Evolutionary conservation across 2,888 invertebrate genomes (phyloP).

Genomic region (Nephrotoma guestfalica): DNA sequence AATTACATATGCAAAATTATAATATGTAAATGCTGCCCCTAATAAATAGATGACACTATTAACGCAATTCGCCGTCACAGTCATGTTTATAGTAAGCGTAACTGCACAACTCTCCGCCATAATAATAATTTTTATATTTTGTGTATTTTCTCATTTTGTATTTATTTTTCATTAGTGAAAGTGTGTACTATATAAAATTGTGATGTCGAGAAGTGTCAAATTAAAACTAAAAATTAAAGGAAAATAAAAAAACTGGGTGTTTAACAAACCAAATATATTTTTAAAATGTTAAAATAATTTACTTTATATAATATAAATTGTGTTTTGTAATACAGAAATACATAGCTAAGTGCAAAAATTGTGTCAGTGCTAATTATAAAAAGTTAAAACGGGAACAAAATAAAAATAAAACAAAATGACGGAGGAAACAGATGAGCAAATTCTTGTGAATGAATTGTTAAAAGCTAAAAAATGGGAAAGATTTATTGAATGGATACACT

Average conservation of each 20-base stretch:
- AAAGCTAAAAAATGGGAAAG: constrained; percentile 42
- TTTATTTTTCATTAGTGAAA: constrained; percentile 1
- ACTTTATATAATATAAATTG: not conserved
- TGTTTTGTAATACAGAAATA: not conserved
- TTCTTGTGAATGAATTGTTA: not conserved
- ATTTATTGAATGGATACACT: constrained; percentile 90
- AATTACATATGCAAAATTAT: not conserved
- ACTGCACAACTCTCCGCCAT: not conserved
- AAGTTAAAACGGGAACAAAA: not conserved
- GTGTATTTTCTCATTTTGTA: not conserved
- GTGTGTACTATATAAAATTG: not conserved
- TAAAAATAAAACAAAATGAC: not conserved
- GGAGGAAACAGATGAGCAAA: not conserved
- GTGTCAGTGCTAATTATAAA: not conserved
- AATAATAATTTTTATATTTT: not conserved
- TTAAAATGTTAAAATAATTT: not conserved
- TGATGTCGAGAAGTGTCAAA: constrained; percentile 1
- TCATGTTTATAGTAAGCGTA: not conserved
- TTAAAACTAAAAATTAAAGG: not conserved
- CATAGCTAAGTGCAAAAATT: not conserved
- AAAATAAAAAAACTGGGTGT: not conserved
- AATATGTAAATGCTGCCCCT: not conserved
- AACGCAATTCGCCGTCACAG: not conserved
- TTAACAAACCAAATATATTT: not conserved
- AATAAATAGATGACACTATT: not conserved